Base-by-base conservation (phyloP, 2,888 invertebrate species). In the Hydriomena furcata region DNA sequence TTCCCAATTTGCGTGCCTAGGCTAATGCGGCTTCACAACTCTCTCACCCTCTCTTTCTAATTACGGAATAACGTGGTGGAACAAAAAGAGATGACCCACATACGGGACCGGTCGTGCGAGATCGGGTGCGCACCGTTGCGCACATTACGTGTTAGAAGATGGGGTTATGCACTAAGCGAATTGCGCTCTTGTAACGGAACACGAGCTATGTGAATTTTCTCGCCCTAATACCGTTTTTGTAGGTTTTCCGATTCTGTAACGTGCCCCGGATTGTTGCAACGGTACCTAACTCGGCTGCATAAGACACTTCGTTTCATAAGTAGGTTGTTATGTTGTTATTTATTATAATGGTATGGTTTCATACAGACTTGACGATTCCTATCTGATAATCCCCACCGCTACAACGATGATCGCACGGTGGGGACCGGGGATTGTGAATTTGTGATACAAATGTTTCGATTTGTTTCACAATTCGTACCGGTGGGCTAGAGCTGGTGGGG, bases 61-160 rank as follows among this genome's bases (percentile, higher is more conserved):
- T 91, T 91, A 86, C 87, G 81, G 88, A 84, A 87, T 84, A 84
- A 71, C 75, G 83, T 82, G 80, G 81, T 84, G 82, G 81, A 91
- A 89, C 88, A 91, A 91, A 91, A 91, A 91, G 89, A 88, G 87
- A 90, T 88, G 89, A 82, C 91, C 91, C 73, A 91, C 82, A 84
- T 91, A 84, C 76, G 68, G 73, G 82, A 88, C 89, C 88, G 89
- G 90, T 88, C 84, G 86, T 79, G 80, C 85, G 81, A 84, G 89
- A 88, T 89, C 84, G 84, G 82, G 85, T 74, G 81, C 82, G 82
- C 85, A 81, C 86, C 87, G 89, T 84, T 87, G 86, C 85, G 82
- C 84, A 79, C 77, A 83, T 87, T 87, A 87, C 88, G 84, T 85
- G 83, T 82, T 84, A 83, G 84, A 84, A 84, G 84, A 80, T 81